These are phyloP conservation scores for Rostratula benghalensis DNA, from an alignment of 2,113 vertebrate species.

Conservation along the genomic window DNA sequence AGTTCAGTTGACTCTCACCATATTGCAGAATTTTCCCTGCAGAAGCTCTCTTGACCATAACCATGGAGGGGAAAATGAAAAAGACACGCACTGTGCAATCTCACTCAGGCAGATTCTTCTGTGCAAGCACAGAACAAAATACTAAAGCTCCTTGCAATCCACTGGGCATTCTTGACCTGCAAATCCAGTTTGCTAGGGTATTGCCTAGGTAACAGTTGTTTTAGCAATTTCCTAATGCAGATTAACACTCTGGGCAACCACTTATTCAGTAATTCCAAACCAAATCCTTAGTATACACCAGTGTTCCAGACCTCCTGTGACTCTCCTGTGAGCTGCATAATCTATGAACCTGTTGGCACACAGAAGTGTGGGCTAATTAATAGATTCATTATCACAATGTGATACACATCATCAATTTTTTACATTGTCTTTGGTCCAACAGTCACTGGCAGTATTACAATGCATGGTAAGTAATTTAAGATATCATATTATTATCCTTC, in stretches of 20 bases:
- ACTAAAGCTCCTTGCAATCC: neutral
- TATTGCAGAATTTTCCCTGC: neutral
- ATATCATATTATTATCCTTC: neutral
- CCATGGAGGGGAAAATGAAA: neutral
- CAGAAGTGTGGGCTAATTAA: neutral
- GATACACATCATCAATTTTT: neutral
- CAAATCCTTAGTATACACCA: neutral
- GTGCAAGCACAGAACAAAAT: neutral
- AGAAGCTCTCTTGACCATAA: neutral
- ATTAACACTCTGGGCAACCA: neutral
- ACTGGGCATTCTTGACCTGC: neutral
- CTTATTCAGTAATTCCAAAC: neutral
- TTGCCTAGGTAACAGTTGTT: neutral
- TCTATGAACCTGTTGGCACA: neutral
- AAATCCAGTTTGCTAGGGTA: neutral
- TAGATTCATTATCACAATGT: neutral
- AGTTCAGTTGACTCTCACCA: neutral
- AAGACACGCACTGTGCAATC: fast-evolving
- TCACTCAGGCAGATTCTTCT: neutral
- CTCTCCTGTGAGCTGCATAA: neutral
- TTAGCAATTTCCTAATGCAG: neutral
- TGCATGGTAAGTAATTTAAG: neutral
- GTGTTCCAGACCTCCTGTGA: neutral
- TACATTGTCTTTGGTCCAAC: conserved; percentile 5
- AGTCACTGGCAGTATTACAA: neutral